Base-by-base conservation (phyloP, 2,797 vertebrate species). In the Dicrostonyx torquatus region DNA sequence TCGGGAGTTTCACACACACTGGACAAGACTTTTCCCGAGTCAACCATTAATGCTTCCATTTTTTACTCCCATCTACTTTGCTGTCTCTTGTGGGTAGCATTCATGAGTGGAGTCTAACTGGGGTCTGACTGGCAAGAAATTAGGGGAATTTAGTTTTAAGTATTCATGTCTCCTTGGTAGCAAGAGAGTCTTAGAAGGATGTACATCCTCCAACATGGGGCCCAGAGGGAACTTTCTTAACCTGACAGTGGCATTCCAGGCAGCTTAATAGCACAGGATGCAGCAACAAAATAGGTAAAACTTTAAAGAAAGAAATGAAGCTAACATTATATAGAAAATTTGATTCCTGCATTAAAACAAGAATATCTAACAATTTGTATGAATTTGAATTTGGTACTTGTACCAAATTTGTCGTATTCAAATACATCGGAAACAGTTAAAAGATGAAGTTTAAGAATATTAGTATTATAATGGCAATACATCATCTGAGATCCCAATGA, bases 381-480 rank as follows among this genome's bases (percentile, higher is more conserved):
- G 31, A 58, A 64, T 40, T 84, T 89, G 45, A 72, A 90, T 48
- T 48, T 84, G 86, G 29, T 93, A 55, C 78, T 34, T 72, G 40
- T 83, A 89, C 22, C 87, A 94, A 87, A 60, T 85, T 53, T 90
- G 9, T 75, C 89, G 9, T 90, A 45, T 92, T 95, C 29, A 78
- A 83, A 66, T 75, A n/a, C 1, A 60, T 76, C 12, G 83, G 6
- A 9, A 88, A 60, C 17, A 94, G 53, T 87, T 70, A 93, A 43
- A 73, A 83, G 53, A 45, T 78, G 37, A 48, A 94, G 13, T 92
- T 96, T 93, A 76, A 87, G 58, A 93, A 55, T n/a, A 79, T 62
- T 80, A 37, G 12, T 92, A n/a, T 72, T 76, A 64, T 0, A 87
- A 62, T 40, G 60, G 15, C 48, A 94, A 66, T 18, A 82, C 45